phyloP scores from a whole-genome alignment of 35 echinoderm and acorn worm species.

The Apostichopus californicus region DNA sequence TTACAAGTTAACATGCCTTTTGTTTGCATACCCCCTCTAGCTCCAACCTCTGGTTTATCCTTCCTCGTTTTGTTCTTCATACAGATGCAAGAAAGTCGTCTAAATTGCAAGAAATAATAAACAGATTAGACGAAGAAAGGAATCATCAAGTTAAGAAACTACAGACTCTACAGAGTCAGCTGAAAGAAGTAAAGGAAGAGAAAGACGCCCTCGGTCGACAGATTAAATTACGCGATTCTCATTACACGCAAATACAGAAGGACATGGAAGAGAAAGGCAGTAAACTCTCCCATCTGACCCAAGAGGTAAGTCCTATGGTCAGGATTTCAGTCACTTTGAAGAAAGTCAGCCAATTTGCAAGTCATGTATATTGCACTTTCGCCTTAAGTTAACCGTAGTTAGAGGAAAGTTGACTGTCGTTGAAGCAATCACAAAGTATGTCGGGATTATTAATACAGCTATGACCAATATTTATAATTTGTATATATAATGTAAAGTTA shows the following conservation, averaged over 20 bases:
- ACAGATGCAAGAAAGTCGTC: constrained; percentile 75
- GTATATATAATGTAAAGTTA: no score
- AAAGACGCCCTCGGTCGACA: constrained; percentile 59
- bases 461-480: no score
- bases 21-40: no score
- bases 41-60: no score
- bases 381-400: no score
- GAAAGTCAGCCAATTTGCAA: no score
- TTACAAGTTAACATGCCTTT: no score
- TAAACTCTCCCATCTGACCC: constrained; percentile 48
- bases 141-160: constrained; percentile 27
- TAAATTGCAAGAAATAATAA: constrained; percentile 70
- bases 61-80: background rate
- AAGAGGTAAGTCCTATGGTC: constrained; percentile 59
- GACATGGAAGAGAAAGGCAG: constrained; percentile 66
- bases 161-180: constrained; percentile 44
- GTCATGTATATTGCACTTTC: no score
- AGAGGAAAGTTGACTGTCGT: no score
- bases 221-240: constrained; percentile 57
- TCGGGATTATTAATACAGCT: no score
- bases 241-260: constrained; percentile 73
- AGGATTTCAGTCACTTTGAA: background rate
- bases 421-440: no score
- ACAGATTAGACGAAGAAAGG: constrained; percentile 66
- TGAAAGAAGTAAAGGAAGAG: constrained; percentile 55